Percentiles rank a stretch among this genome's conserved stretches.
phyloP scores from a whole-genome alignment of 35 echinoderm and acorn worm genomes.

The Lytechinus pictus region DNA sequence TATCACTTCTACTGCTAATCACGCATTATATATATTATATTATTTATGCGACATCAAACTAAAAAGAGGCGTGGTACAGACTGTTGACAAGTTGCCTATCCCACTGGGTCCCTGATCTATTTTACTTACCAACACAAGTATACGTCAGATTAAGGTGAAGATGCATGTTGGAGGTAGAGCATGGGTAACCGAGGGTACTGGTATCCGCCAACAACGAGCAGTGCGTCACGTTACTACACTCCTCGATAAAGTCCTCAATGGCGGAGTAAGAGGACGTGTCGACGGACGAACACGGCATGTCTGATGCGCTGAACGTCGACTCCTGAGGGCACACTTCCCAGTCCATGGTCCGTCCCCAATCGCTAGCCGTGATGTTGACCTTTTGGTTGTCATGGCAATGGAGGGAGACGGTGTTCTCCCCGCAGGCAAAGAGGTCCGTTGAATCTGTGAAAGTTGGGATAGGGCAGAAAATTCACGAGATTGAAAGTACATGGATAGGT shows the following conservation, averaged over 20 bases:
- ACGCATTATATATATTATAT: too few species aligned
- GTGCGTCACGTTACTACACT: constrained; percentile 41
- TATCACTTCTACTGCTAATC: too few species aligned
- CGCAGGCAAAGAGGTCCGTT: constrained; percentile 60
- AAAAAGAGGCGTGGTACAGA: too few species aligned
- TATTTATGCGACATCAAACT: too few species aligned
- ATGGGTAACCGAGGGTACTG: constrained; percentile 57
- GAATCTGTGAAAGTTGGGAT: constrained; percentile 47
- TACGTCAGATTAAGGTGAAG: constrained; percentile 73
- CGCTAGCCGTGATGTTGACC: constrained; percentile 69
- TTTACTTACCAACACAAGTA: constrained; percentile 51
- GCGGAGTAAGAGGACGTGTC: not conserved
- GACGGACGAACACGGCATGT: constrained; percentile 56
- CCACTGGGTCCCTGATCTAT: not conserved
- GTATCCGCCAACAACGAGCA: constrained; percentile 60
- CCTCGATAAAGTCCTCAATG: constrained; percentile 15
- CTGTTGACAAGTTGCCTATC: too few species aligned
- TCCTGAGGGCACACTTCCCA: constrained; percentile 76
- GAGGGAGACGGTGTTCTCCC: constrained; percentile 61
- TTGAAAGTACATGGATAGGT: not conserved
- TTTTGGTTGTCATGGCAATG: constrained; percentile 67
- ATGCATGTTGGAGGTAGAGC: constrained; percentile 51
- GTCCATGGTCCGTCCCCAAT: constrained; percentile 73
- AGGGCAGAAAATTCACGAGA: not conserved
- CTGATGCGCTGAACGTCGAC: not conserved